A percentile compares a stretch with the other conserved stretches of the same genome.
phyloP scores from a whole-genome alignment of 1,140 invertebrate genomes.

The Drosophila nigromelanica region DNA sequence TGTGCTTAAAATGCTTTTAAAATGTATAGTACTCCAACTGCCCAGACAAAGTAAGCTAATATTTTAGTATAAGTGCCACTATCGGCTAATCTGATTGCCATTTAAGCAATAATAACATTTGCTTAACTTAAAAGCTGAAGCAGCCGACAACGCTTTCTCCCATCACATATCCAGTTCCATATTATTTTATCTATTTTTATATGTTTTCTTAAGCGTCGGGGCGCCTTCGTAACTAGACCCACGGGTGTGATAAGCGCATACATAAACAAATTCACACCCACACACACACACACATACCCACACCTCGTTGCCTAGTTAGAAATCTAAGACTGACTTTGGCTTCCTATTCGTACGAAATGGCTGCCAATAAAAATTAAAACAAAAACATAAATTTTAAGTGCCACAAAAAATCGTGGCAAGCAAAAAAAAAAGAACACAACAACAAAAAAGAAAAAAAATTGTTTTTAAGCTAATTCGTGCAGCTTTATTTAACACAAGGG shows the following conservation, averaged over 20 bases:
- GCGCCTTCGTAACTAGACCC: conserved; percentile 26
- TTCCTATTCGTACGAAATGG: conserved; percentile 35
- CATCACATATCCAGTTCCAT: conserved; percentile 9
- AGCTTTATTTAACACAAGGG: conserved; percentile 62
- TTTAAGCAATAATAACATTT: conserved; percentile 10
- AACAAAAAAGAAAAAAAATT: conserved; percentile 9
- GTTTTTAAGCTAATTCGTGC: conserved; percentile 40
- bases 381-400: conserved; percentile 52
- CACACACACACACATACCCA: conserved; percentile 8
- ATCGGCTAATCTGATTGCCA: conserved; percentile 14
- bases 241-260: conserved; percentile 42
- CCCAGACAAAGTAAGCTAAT: background rate
- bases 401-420: conserved; percentile 32
- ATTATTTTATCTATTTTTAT: conserved; percentile 20
- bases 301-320: conserved; percentile 28
- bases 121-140: background rate
- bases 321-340: conserved; percentile 34
- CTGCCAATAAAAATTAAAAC: conserved; percentile 68
- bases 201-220: conserved; percentile 14
- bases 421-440: background rate
- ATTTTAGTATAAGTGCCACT: conserved; percentile 15
- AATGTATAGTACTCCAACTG: too few relatives aligned
- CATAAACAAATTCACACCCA: conserved; percentile 47
- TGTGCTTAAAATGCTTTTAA: too few relatives aligned
- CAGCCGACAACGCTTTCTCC: background rate